These are phyloP conservation scores for Clarias pachynema DNA, from an alignment of 2,797 vertebrate species.

Conservation along the genomic window DNA sequence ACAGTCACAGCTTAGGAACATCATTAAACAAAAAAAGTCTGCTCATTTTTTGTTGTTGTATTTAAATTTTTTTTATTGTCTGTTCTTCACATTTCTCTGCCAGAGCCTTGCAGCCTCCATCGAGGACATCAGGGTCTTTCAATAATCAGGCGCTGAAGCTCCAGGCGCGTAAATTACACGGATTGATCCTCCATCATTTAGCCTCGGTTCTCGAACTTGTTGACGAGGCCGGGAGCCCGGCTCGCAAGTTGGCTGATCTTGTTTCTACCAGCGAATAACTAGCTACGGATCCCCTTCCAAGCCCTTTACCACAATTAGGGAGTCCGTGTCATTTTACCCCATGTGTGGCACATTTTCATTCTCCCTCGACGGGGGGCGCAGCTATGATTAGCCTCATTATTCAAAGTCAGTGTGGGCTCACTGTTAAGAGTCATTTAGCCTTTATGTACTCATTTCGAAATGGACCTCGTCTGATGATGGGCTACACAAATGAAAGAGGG, in stretches of 20 bases:
- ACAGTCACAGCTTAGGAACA: background rate
- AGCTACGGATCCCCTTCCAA: slow-evolving; percentile 36
- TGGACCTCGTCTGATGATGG: slow-evolving; percentile 49
- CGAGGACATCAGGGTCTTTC: slow-evolving; percentile 41
- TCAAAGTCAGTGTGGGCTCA: slow-evolving; percentile 57
- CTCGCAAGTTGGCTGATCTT: slow-evolving; percentile 4
- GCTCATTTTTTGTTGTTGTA: background rate
- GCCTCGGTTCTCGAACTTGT: slow-evolving; percentile 51
- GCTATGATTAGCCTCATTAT: slow-evolving; percentile 60
- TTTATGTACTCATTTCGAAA: slow-evolving; percentile 52
- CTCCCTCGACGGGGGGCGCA: slow-evolving; percentile 38
- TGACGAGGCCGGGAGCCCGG: slow-evolving; percentile 36
- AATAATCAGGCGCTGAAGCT: slow-evolving; percentile 48
- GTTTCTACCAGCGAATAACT: slow-evolving; percentile 32
- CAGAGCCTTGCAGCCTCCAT: slow-evolving; percentile 14
- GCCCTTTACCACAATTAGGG: slow-evolving; percentile 53
- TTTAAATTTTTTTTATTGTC: background rate
- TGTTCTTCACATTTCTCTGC: background rate
- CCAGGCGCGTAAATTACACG: slow-evolving; percentile 41
- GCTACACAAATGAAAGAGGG: slow-evolving; percentile 47
- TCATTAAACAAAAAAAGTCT: background rate
- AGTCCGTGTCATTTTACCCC: slow-evolving; percentile 56
- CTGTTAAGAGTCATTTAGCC: slow-evolving; percentile 59
- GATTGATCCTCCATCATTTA: slow-evolving; percentile 35
- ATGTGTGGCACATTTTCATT: slow-evolving; percentile 58